These are phyloP conservation scores for Petrocephalus sullivani DNA, from an alignment of 2,797 vertebrate genomes.

Conservation along the genomic window DNA sequence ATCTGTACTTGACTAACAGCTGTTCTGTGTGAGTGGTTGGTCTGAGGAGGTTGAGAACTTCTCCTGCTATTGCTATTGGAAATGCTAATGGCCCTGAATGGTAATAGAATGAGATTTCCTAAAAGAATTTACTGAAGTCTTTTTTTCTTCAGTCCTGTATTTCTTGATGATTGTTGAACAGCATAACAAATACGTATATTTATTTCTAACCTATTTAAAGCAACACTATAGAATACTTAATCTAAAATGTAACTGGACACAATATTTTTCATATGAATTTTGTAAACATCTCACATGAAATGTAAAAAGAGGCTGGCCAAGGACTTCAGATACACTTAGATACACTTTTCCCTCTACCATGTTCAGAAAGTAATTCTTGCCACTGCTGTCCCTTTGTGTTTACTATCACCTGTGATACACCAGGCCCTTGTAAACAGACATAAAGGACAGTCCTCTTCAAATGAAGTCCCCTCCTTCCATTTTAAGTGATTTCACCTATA, in stretches of 20 bases:
- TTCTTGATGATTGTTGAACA: background rate
- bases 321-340: background rate
- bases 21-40: background rate
- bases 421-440: background rate
- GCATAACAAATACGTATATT: background rate
- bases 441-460: background rate
- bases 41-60: slow-evolving; percentile 57
- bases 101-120: slow-evolving; percentile 54
- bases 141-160: background rate
- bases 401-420: background rate
- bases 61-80: slow-evolving; percentile 60
- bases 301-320: background rate
- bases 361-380: background rate
- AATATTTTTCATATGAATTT: background rate
- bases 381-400: background rate
- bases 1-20: background rate
- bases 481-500: background rate
- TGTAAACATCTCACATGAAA: background rate
- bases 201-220: background rate
- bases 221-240: background rate
- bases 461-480: background rate
- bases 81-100: slow-evolving; percentile 58
- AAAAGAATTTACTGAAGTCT: background rate
- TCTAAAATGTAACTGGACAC: background rate
- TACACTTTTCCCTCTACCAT: background rate